phyloP scores from a whole-genome alignment of 2,888 invertebrate genomes.

The Xylota sylvarum region DNA sequence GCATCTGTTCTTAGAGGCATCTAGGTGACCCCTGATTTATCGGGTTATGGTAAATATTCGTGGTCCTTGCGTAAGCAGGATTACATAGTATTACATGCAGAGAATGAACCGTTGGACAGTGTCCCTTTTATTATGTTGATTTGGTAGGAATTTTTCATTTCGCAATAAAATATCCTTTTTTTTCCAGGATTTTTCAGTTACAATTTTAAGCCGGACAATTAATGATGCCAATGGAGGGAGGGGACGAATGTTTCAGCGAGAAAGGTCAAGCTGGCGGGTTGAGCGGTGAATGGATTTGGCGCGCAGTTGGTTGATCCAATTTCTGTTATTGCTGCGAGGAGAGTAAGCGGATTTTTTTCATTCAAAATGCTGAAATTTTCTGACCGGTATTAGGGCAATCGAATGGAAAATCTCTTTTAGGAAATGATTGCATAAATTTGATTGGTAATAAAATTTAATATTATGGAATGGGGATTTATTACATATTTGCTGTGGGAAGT shows the following conservation, averaged over 20 bases:
- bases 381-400: constrained; percentile 53
- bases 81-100: constrained; percentile 69
- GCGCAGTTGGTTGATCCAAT: constrained; percentile 64
- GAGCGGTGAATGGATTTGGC: constrained; percentile 56
- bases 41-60: constrained; percentile 68
- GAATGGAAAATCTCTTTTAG: constrained; percentile 59
- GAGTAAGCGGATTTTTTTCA: constrained; percentile 43
- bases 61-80: constrained; percentile 58
- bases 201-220: constrained; percentile 49
- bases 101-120: constrained; percentile 20
- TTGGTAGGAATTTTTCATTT: constrained; percentile 47
- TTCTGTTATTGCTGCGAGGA: not conserved
- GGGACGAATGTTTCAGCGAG: constrained; percentile 29
- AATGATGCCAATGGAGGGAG: constrained; percentile 19
- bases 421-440: constrained; percentile 32
- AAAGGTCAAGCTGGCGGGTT: constrained; percentile 60
- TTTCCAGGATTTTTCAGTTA: constrained; percentile 34
- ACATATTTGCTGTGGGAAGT: not conserved
- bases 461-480: not conserved
- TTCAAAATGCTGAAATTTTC: not conserved
- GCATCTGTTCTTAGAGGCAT: constrained; percentile 75
- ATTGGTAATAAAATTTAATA: constrained; percentile 27
- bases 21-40: constrained; percentile 73
- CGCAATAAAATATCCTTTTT: constrained; percentile 70
- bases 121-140: constrained; percentile 75